Conservation (phyloP, 2,113 vertebrate species). For the Regulus satrapa region DNA sequence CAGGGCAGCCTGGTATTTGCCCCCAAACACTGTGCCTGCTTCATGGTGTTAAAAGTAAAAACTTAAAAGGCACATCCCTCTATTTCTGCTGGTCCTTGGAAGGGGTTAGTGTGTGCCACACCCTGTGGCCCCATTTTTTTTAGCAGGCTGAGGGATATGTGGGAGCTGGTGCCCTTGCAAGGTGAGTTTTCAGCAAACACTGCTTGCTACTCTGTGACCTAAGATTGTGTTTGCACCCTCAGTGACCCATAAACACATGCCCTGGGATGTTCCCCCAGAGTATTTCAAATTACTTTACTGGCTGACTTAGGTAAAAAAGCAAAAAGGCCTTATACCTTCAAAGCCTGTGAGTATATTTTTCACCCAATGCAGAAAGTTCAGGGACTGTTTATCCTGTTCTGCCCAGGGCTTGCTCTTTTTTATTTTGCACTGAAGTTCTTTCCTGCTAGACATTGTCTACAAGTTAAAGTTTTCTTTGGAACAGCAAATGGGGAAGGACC, state of each 20-base stretch:
- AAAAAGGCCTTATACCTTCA: background rate
- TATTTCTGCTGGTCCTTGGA: background rate
- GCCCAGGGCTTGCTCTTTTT: background rate
- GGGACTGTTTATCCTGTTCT: slow-evolving; percentile 1
- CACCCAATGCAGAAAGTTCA: background rate
- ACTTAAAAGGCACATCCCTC: background rate
- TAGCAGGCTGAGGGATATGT: background rate
- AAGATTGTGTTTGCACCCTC: background rate
- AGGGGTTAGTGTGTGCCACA: background rate
- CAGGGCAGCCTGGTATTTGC: background rate
- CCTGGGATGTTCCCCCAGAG: background rate
- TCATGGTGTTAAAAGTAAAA: background rate
- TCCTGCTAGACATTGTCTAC: background rate
- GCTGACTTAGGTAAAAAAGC: background rate
- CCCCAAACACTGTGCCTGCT: background rate
- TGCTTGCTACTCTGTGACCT: background rate
- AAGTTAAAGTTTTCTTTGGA: slow-evolving; percentile 53
- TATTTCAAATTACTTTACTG: background rate
- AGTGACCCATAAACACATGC: background rate
- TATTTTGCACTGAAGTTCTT: slow-evolving; percentile 27
- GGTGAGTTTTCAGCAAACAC: background rate
- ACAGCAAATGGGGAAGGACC: background rate
- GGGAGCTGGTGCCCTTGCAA: background rate
- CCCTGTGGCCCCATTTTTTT: background rate
- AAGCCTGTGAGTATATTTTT: background rate